Conservation (phyloP, 2,797 vertebrate species). For the Lacerta bilineata region DNA sequence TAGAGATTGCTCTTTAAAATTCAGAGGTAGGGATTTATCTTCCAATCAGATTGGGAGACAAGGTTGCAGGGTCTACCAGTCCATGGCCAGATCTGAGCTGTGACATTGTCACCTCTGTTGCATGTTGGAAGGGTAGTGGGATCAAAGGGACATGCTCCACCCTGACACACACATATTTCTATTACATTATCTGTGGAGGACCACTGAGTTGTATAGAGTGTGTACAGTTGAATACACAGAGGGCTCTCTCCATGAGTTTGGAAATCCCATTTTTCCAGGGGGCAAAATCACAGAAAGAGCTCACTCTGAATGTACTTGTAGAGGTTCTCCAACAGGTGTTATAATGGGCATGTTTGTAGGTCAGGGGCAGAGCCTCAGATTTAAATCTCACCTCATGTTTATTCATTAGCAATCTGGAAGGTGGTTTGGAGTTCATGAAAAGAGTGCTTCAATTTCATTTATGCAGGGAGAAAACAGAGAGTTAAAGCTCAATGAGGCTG, state of each 20-base stretch:
- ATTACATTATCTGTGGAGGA: no score
- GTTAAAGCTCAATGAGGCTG: background rate
- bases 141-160: no score
- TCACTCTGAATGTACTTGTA: background rate
- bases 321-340: background rate
- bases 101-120: no score
- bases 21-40: no score
- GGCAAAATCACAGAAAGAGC: background rate
- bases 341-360: background rate
- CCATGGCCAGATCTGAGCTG: no score
- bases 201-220: no score
- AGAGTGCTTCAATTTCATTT: constrained; percentile 14
- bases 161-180: no score
- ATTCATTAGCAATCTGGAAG: background rate
- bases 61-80: no score
- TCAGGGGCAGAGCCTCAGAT: background rate
- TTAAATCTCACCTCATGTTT: background rate
- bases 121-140: no score
- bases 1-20: no score
- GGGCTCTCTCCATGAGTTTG: background rate
- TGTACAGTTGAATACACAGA: background rate
- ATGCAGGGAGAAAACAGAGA: background rate
- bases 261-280: background rate
- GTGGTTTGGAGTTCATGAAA: background rate
- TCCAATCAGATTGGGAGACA: no score